Evolutionary conservation across 2,888 invertebrate genomes (phyloP), one percentile per base, ranked within the genome.

Genomic region (Barypeithes pellucidus): DNA sequence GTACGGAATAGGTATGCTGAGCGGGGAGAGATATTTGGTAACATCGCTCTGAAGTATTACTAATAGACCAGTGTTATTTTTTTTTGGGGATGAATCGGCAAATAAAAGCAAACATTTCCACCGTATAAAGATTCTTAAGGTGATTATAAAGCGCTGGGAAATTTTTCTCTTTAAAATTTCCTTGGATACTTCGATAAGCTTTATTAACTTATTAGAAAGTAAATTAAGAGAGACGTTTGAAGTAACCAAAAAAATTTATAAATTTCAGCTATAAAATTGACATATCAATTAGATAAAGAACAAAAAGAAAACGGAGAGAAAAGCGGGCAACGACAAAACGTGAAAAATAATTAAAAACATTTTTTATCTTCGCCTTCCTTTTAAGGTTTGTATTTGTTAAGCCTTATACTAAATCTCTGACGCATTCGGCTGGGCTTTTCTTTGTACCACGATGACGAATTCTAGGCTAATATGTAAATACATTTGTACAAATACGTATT

Each of bases 271-370:
- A 22, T n/a, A n/a, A 22, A 50, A 50, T n/a, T 24, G 50, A 50
- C 24, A n/a, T 50, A 50, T 24, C n/a, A 50, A 22, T n/a, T 11
- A 18, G 47, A 47, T 47, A 24, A 20, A 50, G 50, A 50, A 50
- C 47, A 24, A 22, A 50, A 50, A 24, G 20, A 50, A 43, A 43
- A n/a, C 20, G 12, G 22, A 50, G n/a, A 50, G 18, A 20, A 47
- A 47, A 47, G 1, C 11, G 20, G 8, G 20, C 16, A 43, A 43
- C 43, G 43, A 16, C 3, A 11, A 5, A 20, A 50, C n/a, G 22
- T 50, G 24, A 50, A 24, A 24, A 50, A 50, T 50, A 50, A 50
- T 50, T 47, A 47, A 47, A 47, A 20, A 47, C 20, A 47, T 47
- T 18, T 8, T 45, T 47, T 47, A 20, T 47, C 47, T 47, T 47